Evolutionary conservation across 2,113 vertebrate species (phyloP), one percentile per base, ranked within the genome.

Genomic region (Hemichromis elongatus): DNA sequence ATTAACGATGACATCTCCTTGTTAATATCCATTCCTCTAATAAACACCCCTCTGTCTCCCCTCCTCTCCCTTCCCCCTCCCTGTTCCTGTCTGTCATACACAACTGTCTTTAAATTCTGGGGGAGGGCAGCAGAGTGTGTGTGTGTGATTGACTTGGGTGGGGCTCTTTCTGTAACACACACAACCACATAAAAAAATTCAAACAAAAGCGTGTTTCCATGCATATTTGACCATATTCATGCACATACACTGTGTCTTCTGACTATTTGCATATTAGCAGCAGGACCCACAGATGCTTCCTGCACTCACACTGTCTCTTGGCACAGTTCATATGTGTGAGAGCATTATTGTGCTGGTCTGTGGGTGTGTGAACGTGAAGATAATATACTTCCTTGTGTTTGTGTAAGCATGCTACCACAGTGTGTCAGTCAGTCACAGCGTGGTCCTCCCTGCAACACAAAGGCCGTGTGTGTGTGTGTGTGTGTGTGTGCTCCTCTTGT

Each of bases 201-300:
- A 42, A 7, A 19, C 35, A 70, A 45, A 61, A 4, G 21, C 7
- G 30, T 77, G 68, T 55, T 56, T 19, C 12, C 33, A 4, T 52
- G 26, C 37, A 28, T 18, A 7, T 50, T n/a, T 37, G 59, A 2
- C 10, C 24, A n/a, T 3, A 9, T 6, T 45, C 9, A 24, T 10
- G 66, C 75, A 30, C n/a, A 47, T 21, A 52, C 57, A 73, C 37
- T 57, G 26, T 40, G 55, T 35, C n/a, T 6, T 7, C 4, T 7
- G 4, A 26, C 70, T 77, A 94, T 95, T 94, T 93, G 90, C 95
- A 95, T 95, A 91, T 92, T 89, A 91, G 93, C 90, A 89, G 80
- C 86, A 19, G 85, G 66, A 40, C 90, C 80, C 87, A 63, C 87
- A 86, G 90, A 91, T 77, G 89, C 85, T 89, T 77, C 80, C 86